Conservation (phyloP, 1,140 invertebrate species). For the Phortica variegata region DNA sequence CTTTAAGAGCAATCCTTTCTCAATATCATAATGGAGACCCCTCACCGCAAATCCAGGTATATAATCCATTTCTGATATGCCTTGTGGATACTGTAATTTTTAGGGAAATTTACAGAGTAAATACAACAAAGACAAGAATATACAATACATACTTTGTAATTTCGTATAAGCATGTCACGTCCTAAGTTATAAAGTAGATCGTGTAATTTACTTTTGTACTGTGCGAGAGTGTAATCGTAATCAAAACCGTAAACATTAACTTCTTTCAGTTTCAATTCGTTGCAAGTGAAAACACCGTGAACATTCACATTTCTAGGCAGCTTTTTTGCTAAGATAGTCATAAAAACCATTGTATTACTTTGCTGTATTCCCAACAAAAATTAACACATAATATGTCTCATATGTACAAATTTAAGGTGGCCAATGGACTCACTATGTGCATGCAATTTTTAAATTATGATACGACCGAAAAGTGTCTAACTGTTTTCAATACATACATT, state of each 20-base stretch:
- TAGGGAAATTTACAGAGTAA: slow-evolving; percentile 34
- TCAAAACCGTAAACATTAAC: slow-evolving; percentile 97
- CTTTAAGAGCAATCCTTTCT: slow-evolving; percentile 92
- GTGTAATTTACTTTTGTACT: slow-evolving; percentile 88
- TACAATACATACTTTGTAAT: slow-evolving; percentile 84
- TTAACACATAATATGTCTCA: slow-evolving; percentile 12
- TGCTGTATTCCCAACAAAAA: too few species aligned
- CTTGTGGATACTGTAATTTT: slow-evolving; percentile 81
- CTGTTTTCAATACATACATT: slow-evolving; percentile 56
- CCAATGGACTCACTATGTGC: not conserved
- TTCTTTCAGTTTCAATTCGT: slow-evolving; percentile 88
- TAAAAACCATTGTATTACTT: too few species aligned
- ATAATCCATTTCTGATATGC: slow-evolving; percentile 80
- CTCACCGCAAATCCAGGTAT: slow-evolving; percentile 87
- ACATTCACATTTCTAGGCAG: slow-evolving; percentile 82
- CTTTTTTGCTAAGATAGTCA: slow-evolving; percentile 91
- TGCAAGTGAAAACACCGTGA: slow-evolving; percentile 92
- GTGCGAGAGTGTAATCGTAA: slow-evolving; percentile 97
- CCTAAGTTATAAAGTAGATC: slow-evolving; percentile 91
- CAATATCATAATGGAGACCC: slow-evolving; percentile 94
- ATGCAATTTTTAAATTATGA: slow-evolving; percentile 19
- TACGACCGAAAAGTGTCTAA: slow-evolving; percentile 13
- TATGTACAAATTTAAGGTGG: slow-evolving; percentile 2
- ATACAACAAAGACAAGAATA: not conserved
- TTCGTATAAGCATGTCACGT: slow-evolving; percentile 80